These are phyloP conservation scores for Sebastes flavidus DNA, from an alignment of 2,797 vertebrate genomes.

Conservation along the genomic window DNA sequence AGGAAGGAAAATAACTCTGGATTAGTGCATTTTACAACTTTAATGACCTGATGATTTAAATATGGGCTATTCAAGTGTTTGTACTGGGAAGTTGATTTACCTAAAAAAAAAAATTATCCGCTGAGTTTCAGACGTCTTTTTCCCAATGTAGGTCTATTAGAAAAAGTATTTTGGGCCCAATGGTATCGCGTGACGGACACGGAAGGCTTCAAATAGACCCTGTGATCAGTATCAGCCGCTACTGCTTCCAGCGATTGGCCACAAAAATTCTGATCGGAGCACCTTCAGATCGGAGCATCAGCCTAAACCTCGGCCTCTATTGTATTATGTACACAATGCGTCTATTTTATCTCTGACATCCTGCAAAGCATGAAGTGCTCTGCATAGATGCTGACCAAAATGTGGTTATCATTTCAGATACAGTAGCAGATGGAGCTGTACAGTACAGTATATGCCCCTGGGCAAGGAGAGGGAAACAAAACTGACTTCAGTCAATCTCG, in stretches of 20 bases:
- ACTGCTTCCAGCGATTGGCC: background rate
- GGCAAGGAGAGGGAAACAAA: constrained; percentile 11
- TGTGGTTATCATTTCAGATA: background rate
- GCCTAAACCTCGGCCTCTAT: background rate
- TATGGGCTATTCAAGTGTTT: no score
- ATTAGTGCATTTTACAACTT: no score
- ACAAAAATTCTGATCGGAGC: background rate
- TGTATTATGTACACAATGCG: background rate
- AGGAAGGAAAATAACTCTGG: no score
- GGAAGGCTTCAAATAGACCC: no score
- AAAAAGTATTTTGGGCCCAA: no score
- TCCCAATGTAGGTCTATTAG: no score
- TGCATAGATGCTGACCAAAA: background rate
- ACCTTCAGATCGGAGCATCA: background rate
- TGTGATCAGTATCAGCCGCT: background rate
- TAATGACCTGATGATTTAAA: no score
- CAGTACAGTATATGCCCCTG: background rate
- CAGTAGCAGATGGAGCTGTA: background rate
- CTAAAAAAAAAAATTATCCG: no score
- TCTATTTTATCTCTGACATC: background rate
- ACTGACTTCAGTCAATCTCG: constrained; percentile 3
- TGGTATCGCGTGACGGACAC: no score
- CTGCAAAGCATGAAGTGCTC: background rate
- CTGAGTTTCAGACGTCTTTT: no score
- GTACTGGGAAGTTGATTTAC: no score